Percentiles rank a stretch among this genome's conserved stretches.
Evolutionary conservation across 2,888 invertebrate genomes (phyloP).

Genomic region (Desoria tigrina): DNA sequence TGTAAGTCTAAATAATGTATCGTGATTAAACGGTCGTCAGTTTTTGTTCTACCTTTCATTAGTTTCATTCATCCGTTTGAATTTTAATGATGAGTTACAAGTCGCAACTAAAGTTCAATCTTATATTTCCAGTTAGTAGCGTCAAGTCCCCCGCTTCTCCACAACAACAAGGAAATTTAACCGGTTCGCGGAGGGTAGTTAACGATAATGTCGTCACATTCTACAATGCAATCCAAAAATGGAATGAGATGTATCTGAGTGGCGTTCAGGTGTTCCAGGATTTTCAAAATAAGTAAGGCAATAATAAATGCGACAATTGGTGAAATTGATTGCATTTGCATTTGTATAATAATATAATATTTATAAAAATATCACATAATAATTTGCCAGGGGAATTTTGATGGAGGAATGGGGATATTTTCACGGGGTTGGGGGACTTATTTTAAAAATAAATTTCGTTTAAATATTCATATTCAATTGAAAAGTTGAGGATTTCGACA

Average conservation of each 20-base stretch:
- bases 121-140: slow-evolving; percentile 1
- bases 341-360: too few species aligned
- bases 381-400: not conserved
- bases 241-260: slow-evolving; percentile 39
- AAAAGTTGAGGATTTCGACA: too few species aligned
- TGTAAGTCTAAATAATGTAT: slow-evolving; percentile 22
- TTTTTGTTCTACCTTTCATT: too few species aligned
- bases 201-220: slow-evolving; percentile 44
- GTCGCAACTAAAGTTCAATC: too few species aligned
- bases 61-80: too few species aligned
- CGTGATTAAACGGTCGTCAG: too few species aligned
- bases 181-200: slow-evolving; percentile 41
- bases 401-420: not conserved
- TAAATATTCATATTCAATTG: too few species aligned
- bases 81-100: too few species aligned
- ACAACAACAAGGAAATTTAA: slow-evolving; percentile 38
- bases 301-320: slow-evolving; percentile 13
- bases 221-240: slow-evolving; percentile 42
- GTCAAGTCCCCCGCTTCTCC: slow-evolving; percentile 28
- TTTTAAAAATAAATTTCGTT: too few species aligned
- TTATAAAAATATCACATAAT: too few species aligned
- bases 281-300: slow-evolving; percentile 36
- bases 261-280: slow-evolving; percentile 37
- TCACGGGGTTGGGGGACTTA: not conserved
- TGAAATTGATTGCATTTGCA: too few species aligned